Conservation (phyloP, 1,140 invertebrate species). For the Diploscapter pachys region DNA sequence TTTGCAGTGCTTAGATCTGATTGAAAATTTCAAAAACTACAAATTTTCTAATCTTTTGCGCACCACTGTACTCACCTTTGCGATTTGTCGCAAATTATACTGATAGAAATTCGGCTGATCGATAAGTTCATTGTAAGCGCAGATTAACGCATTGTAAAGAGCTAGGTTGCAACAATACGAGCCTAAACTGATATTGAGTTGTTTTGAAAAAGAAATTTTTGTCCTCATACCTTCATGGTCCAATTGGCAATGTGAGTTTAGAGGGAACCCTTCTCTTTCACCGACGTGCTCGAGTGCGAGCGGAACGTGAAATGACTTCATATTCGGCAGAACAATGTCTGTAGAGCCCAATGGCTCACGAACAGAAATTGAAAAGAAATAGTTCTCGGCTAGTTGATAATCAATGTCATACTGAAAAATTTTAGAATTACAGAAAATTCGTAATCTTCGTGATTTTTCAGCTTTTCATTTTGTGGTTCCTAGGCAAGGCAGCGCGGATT, state of each 20-base stretch:
- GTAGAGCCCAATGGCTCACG: constrained; percentile 5
- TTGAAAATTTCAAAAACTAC: neutral
- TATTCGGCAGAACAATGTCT: neutral
- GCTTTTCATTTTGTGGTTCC: too few relatives aligned
- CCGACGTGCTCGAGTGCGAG: neutral
- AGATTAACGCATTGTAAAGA: constrained; percentile 6
- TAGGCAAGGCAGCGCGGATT: too few relatives aligned
- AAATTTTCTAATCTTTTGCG: neutral
- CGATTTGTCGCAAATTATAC: neutral
- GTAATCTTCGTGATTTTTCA: too few relatives aligned
- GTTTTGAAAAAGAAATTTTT: neutral
- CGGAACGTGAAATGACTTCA: neutral
- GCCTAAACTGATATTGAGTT: constrained; percentile 3
- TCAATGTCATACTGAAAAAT: constrained; percentile 13
- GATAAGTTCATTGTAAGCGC: neutral
- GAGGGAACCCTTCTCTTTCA: constrained; percentile 10
- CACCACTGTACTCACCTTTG: neutral
- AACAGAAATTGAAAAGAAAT: constrained; percentile 10
- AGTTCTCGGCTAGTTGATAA: neutral
- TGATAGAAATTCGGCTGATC: neutral
- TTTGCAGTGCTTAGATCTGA: neutral
- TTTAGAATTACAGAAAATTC: too few relatives aligned
- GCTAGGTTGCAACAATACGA: constrained; percentile 7
- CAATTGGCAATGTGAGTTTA: constrained; percentile 3
- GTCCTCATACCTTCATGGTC: neutral